Percentiles rank a stretch among this genome's conserved stretches.
phyloP scores from a whole-genome alignment of 2,797 vertebrate species.

The Phoeniculus purpureus region DNA sequence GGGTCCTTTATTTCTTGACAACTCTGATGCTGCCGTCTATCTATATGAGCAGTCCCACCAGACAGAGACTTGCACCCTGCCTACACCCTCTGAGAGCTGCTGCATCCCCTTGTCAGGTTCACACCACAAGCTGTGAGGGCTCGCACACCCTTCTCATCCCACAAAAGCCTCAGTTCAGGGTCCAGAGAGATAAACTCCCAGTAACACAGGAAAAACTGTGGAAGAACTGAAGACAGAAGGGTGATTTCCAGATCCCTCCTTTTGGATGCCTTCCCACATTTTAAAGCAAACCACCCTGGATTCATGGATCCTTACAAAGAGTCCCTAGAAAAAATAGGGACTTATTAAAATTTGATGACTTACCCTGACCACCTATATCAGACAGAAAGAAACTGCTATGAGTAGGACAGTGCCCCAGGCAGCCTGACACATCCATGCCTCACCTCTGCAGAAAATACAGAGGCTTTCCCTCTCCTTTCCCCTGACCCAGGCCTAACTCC shows the following conservation, averaged over 20 bases:
- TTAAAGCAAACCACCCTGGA: background rate
- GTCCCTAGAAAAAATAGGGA: background rate
- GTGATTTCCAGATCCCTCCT: background rate
- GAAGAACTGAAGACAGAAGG: background rate
- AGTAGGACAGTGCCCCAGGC: background rate
- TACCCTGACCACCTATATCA: background rate
- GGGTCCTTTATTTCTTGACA: background rate
- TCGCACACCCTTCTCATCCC: background rate
- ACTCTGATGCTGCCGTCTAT: background rate
- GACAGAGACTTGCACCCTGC: conserved; percentile 27
- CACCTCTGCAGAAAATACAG: background rate
- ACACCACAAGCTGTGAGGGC: background rate
- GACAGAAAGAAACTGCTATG: background rate
- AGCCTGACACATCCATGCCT: background rate
- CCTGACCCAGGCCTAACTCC: background rate
- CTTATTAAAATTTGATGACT: background rate
- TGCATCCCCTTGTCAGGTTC: background rate
- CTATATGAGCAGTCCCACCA: background rate
- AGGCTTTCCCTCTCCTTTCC: background rate
- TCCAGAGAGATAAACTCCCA: background rate
- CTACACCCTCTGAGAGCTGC: background rate
- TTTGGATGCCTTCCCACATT: background rate
- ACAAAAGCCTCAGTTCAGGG: background rate
- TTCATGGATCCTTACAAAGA: background rate
- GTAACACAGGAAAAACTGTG: background rate